Percentiles rank a stretch among this genome's conserved stretches.
Conservation (phyloP, 2,888 invertebrate genomes). For the Drosophila hamatofila region DNA sequence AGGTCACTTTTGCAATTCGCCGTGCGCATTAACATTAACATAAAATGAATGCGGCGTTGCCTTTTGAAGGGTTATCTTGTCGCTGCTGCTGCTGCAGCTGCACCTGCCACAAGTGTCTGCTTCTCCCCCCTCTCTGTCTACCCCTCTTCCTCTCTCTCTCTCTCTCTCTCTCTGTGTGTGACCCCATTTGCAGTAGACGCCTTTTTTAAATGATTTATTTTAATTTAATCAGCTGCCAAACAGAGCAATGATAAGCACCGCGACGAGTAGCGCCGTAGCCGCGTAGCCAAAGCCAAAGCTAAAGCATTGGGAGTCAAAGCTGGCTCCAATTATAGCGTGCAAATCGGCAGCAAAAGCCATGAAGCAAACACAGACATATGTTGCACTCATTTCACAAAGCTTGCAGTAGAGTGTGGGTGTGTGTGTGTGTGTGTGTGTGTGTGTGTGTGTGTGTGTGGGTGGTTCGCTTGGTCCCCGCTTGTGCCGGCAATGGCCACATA, state of each 20-base stretch:
- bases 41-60: conserved; percentile 47
- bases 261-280: conserved; percentile 22
- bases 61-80: conserved; percentile 61
- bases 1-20: conserved; percentile 63
- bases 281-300: conserved; percentile 2
- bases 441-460: background rate
- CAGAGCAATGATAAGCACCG: conserved; percentile 79
- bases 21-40: conserved; percentile 53
- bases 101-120: conserved; percentile 68
- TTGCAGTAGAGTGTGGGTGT: conserved; percentile 13
- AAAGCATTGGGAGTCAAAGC: conserved; percentile 42
- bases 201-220: conserved; percentile 77
- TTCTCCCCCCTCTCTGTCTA: background rate
- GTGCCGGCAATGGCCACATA: conserved; percentile 76
- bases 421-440: background rate
- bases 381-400: conserved; percentile 75
- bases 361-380: conserved; percentile 75
- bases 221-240: conserved; percentile 80
- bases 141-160: background rate
- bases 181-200: conserved; percentile 62
- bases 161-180: conserved; percentile 20
- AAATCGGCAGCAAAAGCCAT: conserved; percentile 79
- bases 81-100: conserved; percentile 44
- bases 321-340: conserved; percentile 77
- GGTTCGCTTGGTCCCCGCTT: conserved; percentile 6